Evolutionary conservation across 1,140 invertebrate genomes (phyloP), one percentile per base, ranked within the genome.

Genomic region (Plodia interpunctella): DNA sequence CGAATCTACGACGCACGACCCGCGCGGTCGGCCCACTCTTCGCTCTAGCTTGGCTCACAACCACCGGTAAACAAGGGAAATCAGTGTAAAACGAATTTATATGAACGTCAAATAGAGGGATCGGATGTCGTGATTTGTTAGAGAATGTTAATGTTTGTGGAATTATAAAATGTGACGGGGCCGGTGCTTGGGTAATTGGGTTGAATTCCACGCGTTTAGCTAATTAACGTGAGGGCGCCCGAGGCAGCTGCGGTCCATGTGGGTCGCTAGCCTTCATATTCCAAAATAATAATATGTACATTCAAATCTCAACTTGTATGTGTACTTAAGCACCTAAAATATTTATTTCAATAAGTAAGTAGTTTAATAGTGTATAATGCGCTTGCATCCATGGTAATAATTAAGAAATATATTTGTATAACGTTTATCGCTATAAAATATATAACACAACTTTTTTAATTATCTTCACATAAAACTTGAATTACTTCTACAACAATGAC

Each of bases 1-100:
- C 83, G 83, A 89, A 89, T 89, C 85, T 89, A 87, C 87, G 85
- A 89, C 85, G 87, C 85, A 88, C 83, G 83, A 83, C 59, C 76
- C 78, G 70, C 73, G 78, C 76, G 77, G 82, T 79, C 65, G 79
- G 78, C 78, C 79, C 81, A 81, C 79, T 83, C 81, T 83, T 84
- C 77, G 76, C 74, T 84, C 79, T 74, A 84, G 80, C 80, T 80
- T 74, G 73, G 72, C 74, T 77, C 75, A 65, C 75, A 74, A 86
- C 85, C 83, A 57, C 82, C 72, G 74, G 82, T 80, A 88, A 86
- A 88, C 80, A 88, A 79, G 78, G 77, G 78, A 82, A 88, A 88
- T 85, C 83, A 85, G 78, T 78, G 76, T 76, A 74, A 80, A 85
- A 84, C 74, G 77, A 86, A 85, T 88, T 87, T 83, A 72, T 80